phyloP scores from a whole-genome alignment of 2,888 invertebrate species.

The Trachelus iudaicus region DNA sequence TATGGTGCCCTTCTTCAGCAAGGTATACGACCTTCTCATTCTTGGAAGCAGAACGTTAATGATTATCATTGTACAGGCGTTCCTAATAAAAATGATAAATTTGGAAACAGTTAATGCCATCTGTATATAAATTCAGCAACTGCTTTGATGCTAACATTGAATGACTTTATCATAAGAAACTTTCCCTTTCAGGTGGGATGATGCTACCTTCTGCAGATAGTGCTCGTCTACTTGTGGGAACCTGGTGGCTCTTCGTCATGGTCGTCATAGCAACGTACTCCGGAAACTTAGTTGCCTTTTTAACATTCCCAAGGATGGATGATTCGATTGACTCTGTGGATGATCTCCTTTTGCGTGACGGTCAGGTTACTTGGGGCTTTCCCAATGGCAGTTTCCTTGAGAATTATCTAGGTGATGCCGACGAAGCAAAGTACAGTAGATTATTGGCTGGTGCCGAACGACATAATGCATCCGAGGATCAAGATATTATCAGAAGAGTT shows the following conservation, averaged over 20 bases:
- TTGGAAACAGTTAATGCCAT: not conserved
- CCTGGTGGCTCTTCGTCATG: conserved; percentile 93
- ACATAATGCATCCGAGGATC: conserved; percentile 45
- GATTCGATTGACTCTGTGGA: conserved; percentile 76
- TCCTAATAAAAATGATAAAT: conserved; percentile 6
- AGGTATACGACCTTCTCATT: conserved; percentile 69
- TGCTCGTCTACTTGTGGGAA: conserved; percentile 84
- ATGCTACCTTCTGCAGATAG: conserved; percentile 87
- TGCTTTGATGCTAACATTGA: not conserved
- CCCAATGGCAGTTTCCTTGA: conserved; percentile 81
- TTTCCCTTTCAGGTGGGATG: conserved; percentile 77
- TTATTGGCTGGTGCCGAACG: conserved; percentile 71
- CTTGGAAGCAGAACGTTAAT: conserved; percentile 10
- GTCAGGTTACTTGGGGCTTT: conserved; percentile 80
- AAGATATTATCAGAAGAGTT: conserved; percentile 69
- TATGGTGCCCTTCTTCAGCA: conserved; percentile 92
- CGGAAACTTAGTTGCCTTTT: conserved; percentile 91
- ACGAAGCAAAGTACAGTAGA: conserved; percentile 71
- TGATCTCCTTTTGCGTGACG: conserved; percentile 72
- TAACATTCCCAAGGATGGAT: conserved; percentile 89
- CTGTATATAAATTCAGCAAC: not conserved
- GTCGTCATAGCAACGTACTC: conserved; percentile 92
- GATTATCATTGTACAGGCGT: not conserved
- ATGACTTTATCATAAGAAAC: not conserved
- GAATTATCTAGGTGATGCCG: conserved; percentile 72